Conservation (phyloP, 2,113 vertebrate genomes). For the Eulemur rufifrons region DNA sequence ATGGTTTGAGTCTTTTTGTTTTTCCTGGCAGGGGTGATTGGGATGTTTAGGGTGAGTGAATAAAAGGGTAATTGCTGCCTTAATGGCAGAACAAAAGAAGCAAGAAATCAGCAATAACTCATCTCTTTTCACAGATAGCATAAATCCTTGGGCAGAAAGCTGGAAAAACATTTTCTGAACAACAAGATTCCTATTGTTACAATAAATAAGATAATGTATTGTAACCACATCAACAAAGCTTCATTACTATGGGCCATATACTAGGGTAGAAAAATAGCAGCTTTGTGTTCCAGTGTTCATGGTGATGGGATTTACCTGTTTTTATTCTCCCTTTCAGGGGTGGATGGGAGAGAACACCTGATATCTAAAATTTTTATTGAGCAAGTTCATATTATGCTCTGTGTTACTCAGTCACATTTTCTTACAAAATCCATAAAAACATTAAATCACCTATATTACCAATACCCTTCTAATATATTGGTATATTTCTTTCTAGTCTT, state of each 20-base stretch:
- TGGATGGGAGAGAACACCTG: not conserved
- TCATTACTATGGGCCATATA: not conserved
- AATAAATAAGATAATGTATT: constrained; percentile 42
- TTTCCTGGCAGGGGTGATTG: constrained; percentile 31
- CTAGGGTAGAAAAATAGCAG: constrained; percentile 47
- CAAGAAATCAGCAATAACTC: constrained; percentile 34
- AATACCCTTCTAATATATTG: not conserved
- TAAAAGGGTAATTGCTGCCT: constrained; percentile 59
- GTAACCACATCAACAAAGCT: constrained; percentile 25
- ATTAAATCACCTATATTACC: constrained; percentile 22
- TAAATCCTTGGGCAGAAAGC: constrained; percentile 51
- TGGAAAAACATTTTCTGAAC: constrained; percentile 29
- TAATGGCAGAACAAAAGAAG: constrained; percentile 44
- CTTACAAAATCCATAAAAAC: constrained; percentile 41
- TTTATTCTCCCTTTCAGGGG: not conserved
- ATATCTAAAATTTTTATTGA: constrained; percentile 43
- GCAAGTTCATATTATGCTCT: not conserved
- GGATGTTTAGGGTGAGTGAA: constrained; percentile 53
- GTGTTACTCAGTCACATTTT: constrained; percentile 16
- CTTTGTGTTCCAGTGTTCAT: not conserved
- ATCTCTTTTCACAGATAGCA: constrained; percentile 40
- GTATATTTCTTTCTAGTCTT: constrained; percentile 36
- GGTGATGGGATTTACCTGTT: not conserved
- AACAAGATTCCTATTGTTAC: constrained; percentile 34
- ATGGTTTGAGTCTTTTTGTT: constrained; percentile 29